Evolutionary conservation across 2,888 invertebrate genomes (phyloP), one percentile per base, ranked within the genome.

Genomic region (Sinotaia quadrata): DNA sequence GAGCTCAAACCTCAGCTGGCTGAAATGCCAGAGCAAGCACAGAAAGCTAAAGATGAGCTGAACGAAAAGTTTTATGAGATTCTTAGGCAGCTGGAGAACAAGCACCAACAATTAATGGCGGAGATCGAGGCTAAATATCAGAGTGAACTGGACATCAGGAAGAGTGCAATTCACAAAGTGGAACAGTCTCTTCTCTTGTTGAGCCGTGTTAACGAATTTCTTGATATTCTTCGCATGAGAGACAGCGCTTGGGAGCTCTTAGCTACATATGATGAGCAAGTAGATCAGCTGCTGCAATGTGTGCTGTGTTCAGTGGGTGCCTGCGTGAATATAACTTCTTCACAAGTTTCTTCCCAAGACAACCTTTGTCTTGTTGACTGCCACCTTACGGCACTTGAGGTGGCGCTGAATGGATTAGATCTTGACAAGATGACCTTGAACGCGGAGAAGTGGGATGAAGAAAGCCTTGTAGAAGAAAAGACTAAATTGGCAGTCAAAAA

Each of bases 221-320:
- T 65, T 10, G 21, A 65, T 31, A 41, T 52, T 4, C 29, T 65
- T 33, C 56, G 65, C 3, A 33, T 37, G 8, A 21, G 31, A 21
- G 65, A 65, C 65, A 65, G 47, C 31, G 65, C 54, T 1, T 44
- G 44, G 65, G 56, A 65, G 7, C 56, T 65, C 7, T 10, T 65
- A 3, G 7, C n/a, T 4, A 44, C 65, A 21, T 65, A 24, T 27
- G 47, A 65, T 34, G 5, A 2, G 7, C 41, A 47, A 24, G 33
- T 65, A 15, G 34, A 29, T 12, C 24, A 10, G 4, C 29, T 65
- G 31, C 65, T 65, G 56, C 7, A 31, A 4, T n/a, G 21, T 0
- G 56, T 56, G n/a, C 0, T 65, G 56, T 31, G 21, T 2, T 18
- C 41, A 5, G 44, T 44, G 2, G 31, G 7, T 0, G 15, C 8